These are phyloP conservation scores for Doris montereyensis DNA, from an alignment of 2,888 invertebrate species.

Conservation along the genomic window DNA sequence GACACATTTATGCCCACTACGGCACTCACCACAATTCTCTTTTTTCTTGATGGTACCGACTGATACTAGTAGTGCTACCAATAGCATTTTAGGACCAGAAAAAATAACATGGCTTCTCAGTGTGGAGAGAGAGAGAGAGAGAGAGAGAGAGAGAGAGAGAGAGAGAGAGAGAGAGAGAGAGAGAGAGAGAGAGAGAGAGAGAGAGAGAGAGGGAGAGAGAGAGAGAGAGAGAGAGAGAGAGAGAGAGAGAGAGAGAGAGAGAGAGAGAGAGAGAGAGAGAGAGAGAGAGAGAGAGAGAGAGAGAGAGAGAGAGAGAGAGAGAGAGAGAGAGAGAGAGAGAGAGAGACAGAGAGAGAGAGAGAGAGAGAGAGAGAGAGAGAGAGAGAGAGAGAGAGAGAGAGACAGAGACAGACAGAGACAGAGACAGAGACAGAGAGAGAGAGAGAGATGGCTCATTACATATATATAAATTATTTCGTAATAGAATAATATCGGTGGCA, in stretches of 20 bases:
- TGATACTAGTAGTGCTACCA: too few species aligned
- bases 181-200: conserved; percentile 11
- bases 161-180: conserved; percentile 18
- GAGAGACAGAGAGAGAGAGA: conserved; percentile 31
- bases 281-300: conserved; percentile 27
- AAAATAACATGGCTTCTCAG: too few species aligned
- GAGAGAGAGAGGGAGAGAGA: conserved; percentile 1
- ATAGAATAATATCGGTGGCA: too few species aligned
- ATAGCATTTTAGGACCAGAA: too few species aligned
- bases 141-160: conserved; percentile 11
- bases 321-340: conserved; percentile 3
- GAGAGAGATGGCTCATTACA: background rate
- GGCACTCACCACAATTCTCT: too few species aligned
- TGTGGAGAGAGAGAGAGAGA: conserved; percentile 4
- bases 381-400: too few species aligned
- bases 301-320: conserved; percentile 26
- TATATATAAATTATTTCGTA: too few species aligned
- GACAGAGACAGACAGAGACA: too few species aligned
- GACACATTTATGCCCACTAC: too few species aligned
- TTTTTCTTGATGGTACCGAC: too few species aligned
- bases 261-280: background rate
- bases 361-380: too few species aligned
- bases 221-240: background rate
- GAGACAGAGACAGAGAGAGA: too few species aligned
- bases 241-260: conserved; percentile 6